phyloP scores from a whole-genome alignment of 2,113 vertebrate genomes.

The Motacilla tschutschensis region DNA sequence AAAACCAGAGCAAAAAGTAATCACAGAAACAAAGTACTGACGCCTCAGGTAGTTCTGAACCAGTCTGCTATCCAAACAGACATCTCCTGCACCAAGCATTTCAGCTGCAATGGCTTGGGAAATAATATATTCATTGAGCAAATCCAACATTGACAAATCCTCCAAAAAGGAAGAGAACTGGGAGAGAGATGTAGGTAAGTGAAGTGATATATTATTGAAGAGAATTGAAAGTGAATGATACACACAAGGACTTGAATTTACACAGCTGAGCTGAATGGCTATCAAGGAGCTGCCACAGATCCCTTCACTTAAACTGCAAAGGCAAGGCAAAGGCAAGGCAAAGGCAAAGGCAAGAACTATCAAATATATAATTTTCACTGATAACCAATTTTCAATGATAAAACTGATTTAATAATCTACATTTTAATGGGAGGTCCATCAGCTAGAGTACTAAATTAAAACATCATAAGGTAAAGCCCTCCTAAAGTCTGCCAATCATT shows the following conservation, averaged over 20 bases:
- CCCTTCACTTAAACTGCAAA: not conserved
- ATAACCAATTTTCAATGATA: not conserved
- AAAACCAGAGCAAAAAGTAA: not conserved
- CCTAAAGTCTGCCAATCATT: not conserved
- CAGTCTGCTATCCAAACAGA: not conserved
- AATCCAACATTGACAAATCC: not conserved
- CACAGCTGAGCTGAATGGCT: not conserved
- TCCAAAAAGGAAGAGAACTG: not conserved
- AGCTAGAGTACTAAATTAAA: not conserved
- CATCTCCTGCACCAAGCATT: not conserved
- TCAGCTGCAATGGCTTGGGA: not conserved
- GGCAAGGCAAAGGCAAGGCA: too few species aligned
- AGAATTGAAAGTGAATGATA: not conserved
- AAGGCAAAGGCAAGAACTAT: not conserved
- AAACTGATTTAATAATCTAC: not conserved
- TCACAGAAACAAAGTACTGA: not conserved
- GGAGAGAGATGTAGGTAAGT: not conserved
- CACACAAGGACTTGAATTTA: not conserved
- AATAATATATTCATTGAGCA: not conserved
- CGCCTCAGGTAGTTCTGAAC: not conserved
- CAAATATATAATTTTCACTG: not conserved
- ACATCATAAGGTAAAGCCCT: not conserved
- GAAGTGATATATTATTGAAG: not conserved
- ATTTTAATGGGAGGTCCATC: not conserved
- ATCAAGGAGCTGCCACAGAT: not conserved